These are phyloP conservation scores for Trachymyrmex septentrionalis DNA, from an alignment of 1,140 invertebrate genomes.

Conservation along the genomic window DNA sequence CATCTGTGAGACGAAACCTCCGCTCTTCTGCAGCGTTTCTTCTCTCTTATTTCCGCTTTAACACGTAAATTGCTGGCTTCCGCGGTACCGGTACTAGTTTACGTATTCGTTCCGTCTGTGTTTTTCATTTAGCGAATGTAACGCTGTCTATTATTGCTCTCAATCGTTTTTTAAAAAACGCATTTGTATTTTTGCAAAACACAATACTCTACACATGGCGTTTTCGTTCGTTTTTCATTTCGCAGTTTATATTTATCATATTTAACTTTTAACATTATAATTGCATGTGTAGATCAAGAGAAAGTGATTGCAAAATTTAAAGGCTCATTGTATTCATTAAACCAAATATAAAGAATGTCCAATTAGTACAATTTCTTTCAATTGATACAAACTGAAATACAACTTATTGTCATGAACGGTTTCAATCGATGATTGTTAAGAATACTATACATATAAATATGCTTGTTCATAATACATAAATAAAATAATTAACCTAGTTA, in stretches of 20 bases:
- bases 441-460: not conserved
- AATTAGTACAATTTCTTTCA: too few species aligned
- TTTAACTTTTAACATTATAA: not conserved
- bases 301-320: not conserved
- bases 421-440: slow-evolving; percentile 2
- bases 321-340: not conserved
- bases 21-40: slow-evolving; percentile 26
- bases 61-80: slow-evolving; percentile 68
- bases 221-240: not conserved
- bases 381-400: not conserved
- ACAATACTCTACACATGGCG: not conserved
- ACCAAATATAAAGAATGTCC: not conserved
- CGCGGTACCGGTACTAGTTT: slow-evolving; percentile 43
- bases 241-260: not conserved
- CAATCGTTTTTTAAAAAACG: slow-evolving; percentile 17
- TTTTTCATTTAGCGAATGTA: slow-evolving; percentile 45
- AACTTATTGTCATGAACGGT: not conserved
- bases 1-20: slow-evolving; percentile 54
- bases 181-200: slow-evolving; percentile 37
- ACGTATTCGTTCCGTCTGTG: slow-evolving; percentile 47
- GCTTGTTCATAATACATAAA: not conserved
- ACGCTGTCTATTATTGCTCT: slow-evolving; percentile 33
- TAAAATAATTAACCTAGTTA: not conserved
- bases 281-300: not conserved
- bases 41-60: slow-evolving; percentile 65